phyloP scores from a whole-genome alignment of 2,797 vertebrate genomes.

The Tinamus major region DNA sequence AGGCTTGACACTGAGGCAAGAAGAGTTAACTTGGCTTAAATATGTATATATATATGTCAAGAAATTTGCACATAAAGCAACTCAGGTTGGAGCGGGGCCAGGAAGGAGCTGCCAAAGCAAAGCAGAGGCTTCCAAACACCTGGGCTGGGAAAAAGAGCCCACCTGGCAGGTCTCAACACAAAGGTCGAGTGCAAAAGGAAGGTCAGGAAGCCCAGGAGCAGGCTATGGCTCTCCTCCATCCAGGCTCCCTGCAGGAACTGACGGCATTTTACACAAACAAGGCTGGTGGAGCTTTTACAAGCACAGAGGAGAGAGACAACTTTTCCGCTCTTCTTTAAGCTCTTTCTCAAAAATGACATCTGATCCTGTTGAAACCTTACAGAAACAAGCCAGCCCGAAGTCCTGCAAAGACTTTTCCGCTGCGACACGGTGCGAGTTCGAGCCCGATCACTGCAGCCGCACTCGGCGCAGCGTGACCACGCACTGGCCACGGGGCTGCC shows the following conservation, averaged over 20 bases:
- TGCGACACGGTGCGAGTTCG: neutral
- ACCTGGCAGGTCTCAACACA: neutral
- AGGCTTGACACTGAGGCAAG: rapidly evolving
- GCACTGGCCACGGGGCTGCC: too few relatives aligned
- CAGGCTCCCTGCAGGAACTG: too few relatives aligned
- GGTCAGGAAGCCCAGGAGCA: too few relatives aligned
- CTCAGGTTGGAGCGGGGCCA: neutral
- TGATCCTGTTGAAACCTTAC: neutral
- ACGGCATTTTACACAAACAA: too few relatives aligned
- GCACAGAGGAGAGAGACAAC: neutral
- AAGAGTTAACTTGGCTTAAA: neutral
- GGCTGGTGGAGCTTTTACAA: too few relatives aligned
- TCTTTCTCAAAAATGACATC: constrained; percentile 18
- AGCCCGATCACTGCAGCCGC: neutral
- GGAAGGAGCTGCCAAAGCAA: neutral
- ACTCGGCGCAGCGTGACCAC: neutral
- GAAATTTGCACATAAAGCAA: neutral
- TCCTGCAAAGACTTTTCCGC: neutral
- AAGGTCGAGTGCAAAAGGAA: neutral
- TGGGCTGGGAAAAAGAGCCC: neutral
- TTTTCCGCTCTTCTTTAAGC: neutral
- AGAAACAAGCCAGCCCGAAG: constrained; percentile 24
- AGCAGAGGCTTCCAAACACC: neutral
- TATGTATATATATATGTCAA: neutral
- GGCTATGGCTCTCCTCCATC: too few relatives aligned